These are phyloP conservation scores for Asarcornis scutulata DNA, from an alignment of 2,113 vertebrate genomes.

Conservation along the genomic window DNA sequence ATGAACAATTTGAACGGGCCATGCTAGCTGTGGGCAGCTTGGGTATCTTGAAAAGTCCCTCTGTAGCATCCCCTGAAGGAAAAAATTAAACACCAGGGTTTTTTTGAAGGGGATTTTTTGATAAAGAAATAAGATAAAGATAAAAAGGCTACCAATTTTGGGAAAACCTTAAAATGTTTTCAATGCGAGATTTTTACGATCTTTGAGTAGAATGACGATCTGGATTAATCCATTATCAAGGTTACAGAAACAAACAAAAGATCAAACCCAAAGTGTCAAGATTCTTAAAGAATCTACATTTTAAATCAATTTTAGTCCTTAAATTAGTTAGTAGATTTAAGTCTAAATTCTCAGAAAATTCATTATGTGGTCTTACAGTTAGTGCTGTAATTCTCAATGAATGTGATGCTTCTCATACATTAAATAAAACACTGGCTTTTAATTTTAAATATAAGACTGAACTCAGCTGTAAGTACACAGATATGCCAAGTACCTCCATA, in stretches of 20 bases:
- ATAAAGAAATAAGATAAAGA: not conserved
- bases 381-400: not conserved
- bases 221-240: not conserved
- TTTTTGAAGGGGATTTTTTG: not conserved
- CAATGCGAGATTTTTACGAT: not conserved
- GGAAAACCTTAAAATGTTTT: not conserved
- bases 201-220: not conserved
- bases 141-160: not conserved
- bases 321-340: not conserved
- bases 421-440: not conserved
- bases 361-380: not conserved
- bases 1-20: not conserved
- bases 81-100: fast-evolving
- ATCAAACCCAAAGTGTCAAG: not conserved
- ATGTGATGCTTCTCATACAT: fast-evolving
- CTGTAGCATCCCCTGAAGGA: not conserved
- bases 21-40: not conserved
- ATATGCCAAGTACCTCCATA: not conserved
- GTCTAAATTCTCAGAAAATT: not conserved
- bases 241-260: not conserved
- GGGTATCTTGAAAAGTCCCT: not conserved
- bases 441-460: constrained; percentile 5
- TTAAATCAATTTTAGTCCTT: not conserved
- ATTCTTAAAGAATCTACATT: not conserved
- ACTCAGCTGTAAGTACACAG: not conserved